These are phyloP conservation scores for Emydoidea blandingii DNA, from an alignment of 2,797 vertebrate species.

Conservation along the genomic window DNA sequence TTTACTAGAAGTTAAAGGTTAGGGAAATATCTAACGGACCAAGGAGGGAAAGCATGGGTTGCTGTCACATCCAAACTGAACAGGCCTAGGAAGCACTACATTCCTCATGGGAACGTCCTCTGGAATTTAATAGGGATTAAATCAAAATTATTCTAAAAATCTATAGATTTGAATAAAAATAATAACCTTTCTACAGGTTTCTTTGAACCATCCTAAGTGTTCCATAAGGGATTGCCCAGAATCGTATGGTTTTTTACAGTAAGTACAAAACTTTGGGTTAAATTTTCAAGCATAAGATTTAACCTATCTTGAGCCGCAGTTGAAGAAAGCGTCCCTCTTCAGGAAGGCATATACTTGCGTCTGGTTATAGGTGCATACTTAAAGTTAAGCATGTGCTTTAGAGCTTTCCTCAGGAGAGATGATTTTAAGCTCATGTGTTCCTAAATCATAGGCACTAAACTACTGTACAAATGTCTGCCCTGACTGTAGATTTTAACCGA, in stretches of 20 bases:
- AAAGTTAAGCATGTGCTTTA: background rate
- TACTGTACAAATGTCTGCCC: rapidly evolving
- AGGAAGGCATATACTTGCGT: background rate
- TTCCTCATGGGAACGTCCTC: background rate
- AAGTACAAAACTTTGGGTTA: background rate
- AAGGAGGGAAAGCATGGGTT: background rate
- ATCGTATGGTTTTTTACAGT: background rate
- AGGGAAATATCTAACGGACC: background rate
- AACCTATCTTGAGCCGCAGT: background rate
- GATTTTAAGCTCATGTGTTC: background rate
- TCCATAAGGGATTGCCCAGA: background rate
- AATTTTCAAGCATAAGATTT: background rate
- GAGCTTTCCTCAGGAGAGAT: background rate
- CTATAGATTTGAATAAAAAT: background rate
- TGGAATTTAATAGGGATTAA: background rate
- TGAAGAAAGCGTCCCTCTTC: background rate
- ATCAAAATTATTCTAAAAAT: background rate
- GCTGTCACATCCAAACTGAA: background rate
- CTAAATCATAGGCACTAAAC: background rate
- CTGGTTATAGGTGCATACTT: background rate
- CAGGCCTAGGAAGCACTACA: background rate
- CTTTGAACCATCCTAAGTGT: background rate
- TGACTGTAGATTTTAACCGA: background rate
- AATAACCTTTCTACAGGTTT: background rate
- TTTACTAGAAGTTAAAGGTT: background rate